Conservation (phyloP, 2,797 vertebrate species). For the Synaphobranchus kaupii region DNA sequence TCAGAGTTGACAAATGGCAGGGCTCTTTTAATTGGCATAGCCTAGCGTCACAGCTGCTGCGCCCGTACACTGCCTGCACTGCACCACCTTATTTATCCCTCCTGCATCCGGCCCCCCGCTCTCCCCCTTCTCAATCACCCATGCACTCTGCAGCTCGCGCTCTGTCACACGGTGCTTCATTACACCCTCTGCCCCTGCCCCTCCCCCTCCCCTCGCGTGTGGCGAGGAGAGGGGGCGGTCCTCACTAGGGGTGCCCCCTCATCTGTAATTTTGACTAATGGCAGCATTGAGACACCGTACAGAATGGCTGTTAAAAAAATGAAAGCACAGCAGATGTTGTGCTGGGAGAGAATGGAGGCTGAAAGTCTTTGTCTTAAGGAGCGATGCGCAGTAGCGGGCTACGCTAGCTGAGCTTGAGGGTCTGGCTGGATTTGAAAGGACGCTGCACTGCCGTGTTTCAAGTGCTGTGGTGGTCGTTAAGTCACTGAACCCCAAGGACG, state of each 20-base stretch:
- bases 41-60: background rate
- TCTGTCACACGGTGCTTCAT: constrained; percentile 24
- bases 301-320: constrained; percentile 41
- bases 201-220: background rate
- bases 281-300: constrained; percentile 39
- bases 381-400: background rate
- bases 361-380: constrained; percentile 37
- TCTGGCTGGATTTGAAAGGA: background rate
- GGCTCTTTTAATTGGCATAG: background rate
- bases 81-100: constrained; percentile 12
- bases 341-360: constrained; percentile 30
- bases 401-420: background rate
- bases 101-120: background rate
- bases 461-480: background rate
- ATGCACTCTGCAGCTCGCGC: background rate
- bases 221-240: background rate
- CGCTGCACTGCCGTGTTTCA: background rate
- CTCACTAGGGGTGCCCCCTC: constrained; percentile 15
- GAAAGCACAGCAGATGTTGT: constrained; percentile 32
- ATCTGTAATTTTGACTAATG: constrained; percentile 51
- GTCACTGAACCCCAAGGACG: background rate
- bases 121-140: background rate
- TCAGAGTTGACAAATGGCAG: background rate
- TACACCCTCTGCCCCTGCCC: background rate
- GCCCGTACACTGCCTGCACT: background rate